Evolutionary conservation across 2,888 invertebrate species (phyloP).

Genomic region (Polymixis flavicincta): DNA sequence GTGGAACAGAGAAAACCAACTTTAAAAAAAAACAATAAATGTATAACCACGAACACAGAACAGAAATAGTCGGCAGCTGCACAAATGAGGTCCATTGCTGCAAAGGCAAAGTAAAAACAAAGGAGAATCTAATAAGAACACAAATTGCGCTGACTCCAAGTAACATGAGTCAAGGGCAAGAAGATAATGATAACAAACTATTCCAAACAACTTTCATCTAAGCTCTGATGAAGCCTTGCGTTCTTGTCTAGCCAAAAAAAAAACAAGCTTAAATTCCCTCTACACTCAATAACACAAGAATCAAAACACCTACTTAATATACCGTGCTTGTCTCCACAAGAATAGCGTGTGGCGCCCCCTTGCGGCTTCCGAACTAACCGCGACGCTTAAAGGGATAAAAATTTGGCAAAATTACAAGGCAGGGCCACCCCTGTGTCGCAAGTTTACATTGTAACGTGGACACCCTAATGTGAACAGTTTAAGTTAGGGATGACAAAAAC

Average conservation of each 20-base stretch:
- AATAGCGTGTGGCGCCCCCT: slow-evolving; percentile 73
- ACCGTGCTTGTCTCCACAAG: slow-evolving; percentile 75
- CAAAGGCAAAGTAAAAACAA: background rate
- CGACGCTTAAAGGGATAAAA: slow-evolving; percentile 85
- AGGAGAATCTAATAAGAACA: no score
- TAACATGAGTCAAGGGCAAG: no score
- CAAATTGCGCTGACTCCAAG: no score
- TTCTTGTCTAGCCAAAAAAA: slow-evolving; percentile 1
- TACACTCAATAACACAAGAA: slow-evolving; percentile 68
- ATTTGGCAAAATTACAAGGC: slow-evolving; percentile 90
- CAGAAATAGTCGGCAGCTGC: no score
- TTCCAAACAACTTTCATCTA: background rate
- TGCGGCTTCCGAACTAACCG: slow-evolving; percentile 77
- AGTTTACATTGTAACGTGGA: slow-evolving; percentile 89
- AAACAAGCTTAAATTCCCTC: background rate
- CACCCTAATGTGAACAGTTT: slow-evolving; percentile 89
- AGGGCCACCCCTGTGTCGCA: slow-evolving; percentile 80
- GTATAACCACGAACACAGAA: no score
- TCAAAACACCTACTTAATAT: slow-evolving; percentile 81
- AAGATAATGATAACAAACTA: background rate
- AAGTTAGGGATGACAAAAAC: slow-evolving; percentile 78
- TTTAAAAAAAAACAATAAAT: no score
- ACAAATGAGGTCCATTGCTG: no score
- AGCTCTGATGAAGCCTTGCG: background rate
- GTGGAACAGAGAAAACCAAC: no score